Evolutionary conservation across 2,888 invertebrate species (phyloP).

Genomic region (Linnaemya tessellans): DNA sequence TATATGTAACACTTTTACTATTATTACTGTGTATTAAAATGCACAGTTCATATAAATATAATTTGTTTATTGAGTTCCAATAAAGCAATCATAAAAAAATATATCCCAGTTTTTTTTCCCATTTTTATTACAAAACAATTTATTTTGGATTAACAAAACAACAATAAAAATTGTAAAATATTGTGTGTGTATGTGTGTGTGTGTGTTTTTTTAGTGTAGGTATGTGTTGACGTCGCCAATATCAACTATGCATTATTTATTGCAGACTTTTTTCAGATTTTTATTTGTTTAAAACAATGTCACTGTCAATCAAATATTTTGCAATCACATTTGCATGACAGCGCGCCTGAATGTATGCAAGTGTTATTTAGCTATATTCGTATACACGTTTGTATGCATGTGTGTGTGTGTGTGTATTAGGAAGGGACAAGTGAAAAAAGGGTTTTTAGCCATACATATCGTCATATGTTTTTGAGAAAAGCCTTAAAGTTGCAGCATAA

Average conservation of each 20-base stretch:
- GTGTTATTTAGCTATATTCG: neutral
- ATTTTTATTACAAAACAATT: conserved; percentile 10
- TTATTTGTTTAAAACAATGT: conserved; percentile 74
- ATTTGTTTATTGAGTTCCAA: conserved; percentile 62
- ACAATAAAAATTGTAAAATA: conserved; percentile 37
- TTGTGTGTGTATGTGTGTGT: too few relatives aligned
- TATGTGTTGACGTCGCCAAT: conserved; percentile 37
- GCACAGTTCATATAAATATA: neutral
- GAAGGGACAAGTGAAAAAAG: too few relatives aligned
- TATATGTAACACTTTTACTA: neutral
- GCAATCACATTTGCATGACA: conserved; percentile 47
- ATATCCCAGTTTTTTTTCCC: neutral
- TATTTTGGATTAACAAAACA: conserved; percentile 36
- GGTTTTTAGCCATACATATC: too few relatives aligned
- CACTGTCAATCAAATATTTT: conserved; percentile 79
- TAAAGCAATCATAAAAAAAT: conserved; percentile 43
- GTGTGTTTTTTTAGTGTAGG: conserved; percentile 32
- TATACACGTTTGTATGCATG: neutral
- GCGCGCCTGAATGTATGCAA: conserved; percentile 1
- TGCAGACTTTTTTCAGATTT: conserved; percentile 49
- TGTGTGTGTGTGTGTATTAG: conserved; percentile 2
- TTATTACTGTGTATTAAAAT: neutral
- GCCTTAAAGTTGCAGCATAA: too few relatives aligned
- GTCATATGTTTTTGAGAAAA: too few relatives aligned
- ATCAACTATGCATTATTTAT: conserved; percentile 70